Evolutionary conservation across 2,888 invertebrate species (phyloP).

Genomic region (Bombyx huttoni): DNA sequence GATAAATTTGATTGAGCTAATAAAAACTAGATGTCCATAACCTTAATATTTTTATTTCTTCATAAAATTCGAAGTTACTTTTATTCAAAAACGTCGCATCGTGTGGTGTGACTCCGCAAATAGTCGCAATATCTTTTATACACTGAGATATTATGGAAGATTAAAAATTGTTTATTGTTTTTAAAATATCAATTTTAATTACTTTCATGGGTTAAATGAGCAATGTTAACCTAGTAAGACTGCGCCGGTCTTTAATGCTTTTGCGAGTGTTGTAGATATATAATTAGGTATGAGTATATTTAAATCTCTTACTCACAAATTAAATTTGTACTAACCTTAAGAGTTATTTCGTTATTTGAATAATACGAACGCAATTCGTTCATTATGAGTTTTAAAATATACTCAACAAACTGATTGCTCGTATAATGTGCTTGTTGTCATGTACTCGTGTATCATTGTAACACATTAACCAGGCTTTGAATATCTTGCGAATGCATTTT

Average conservation of each 20-base stretch:
- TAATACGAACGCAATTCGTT: not conserved
- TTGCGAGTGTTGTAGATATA: not conserved
- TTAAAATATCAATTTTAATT: too few species aligned
- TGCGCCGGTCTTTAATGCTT: not conserved
- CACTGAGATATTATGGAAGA: too few species aligned
- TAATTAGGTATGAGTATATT: not conserved
- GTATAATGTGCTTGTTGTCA: not conserved
- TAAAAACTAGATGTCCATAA: too few species aligned
- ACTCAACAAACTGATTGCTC: not conserved
- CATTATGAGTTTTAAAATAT: not conserved
- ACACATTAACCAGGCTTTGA: not conserved
- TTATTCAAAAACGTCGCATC: too few species aligned
- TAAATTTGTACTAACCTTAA: not conserved
- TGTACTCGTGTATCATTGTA: not conserved
- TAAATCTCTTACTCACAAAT: not conserved
- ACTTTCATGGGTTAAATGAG: too few species aligned
- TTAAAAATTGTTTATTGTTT: too few species aligned
- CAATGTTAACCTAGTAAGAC: not conserved
- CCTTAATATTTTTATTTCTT: too few species aligned
- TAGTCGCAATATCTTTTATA: too few species aligned
- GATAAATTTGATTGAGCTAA: too few species aligned
- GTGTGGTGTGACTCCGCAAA: too few species aligned
- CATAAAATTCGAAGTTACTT: too few species aligned
- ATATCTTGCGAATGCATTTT: not conserved
- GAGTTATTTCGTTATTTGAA: not conserved